phyloP scores from a whole-genome alignment of 2,797 vertebrate genomes.

The Smutsia temminckii region DNA sequence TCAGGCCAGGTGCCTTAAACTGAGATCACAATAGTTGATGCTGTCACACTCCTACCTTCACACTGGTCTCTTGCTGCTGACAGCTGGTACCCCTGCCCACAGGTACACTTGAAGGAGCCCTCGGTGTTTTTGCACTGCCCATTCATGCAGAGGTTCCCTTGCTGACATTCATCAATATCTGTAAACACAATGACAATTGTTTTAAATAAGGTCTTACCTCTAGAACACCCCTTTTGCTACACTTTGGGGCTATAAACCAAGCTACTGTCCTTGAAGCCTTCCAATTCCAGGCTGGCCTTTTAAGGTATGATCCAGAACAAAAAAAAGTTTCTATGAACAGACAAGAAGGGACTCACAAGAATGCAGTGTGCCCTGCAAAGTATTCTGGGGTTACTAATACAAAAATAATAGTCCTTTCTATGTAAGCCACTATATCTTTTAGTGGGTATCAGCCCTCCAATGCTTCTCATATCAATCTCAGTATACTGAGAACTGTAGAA shows the following conservation, averaged over 20 bases:
- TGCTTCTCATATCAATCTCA: not conserved
- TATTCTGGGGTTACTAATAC: not conserved
- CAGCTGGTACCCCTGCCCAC: conserved; percentile 90
- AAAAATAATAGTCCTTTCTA: not conserved
- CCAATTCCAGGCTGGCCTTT: not conserved
- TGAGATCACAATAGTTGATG: fast-evolving
- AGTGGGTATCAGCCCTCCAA: not conserved
- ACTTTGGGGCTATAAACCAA: not conserved
- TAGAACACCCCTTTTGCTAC: not conserved
- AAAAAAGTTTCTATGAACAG: not conserved
- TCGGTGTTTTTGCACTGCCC: conserved; percentile 93
- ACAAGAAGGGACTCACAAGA: not conserved
- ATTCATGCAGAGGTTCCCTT: conserved; percentile 89
- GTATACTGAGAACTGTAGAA: not conserved
- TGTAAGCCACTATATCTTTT: not conserved
- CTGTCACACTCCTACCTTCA: conserved; percentile 88
- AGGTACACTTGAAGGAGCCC: conserved; percentile 93
- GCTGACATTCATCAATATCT: conserved; percentile 96
- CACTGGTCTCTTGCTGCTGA: conserved; percentile 90
- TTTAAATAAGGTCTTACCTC: not conserved
- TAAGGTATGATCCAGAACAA: not conserved
- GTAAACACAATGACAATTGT: conserved; percentile 40
- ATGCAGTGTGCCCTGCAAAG: not conserved
- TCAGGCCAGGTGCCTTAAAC: not conserved
- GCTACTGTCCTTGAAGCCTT: not conserved